Evolutionary conservation across 2,797 vertebrate genomes (phyloP).

Genomic region (Chloroceryle amazona): DNA sequence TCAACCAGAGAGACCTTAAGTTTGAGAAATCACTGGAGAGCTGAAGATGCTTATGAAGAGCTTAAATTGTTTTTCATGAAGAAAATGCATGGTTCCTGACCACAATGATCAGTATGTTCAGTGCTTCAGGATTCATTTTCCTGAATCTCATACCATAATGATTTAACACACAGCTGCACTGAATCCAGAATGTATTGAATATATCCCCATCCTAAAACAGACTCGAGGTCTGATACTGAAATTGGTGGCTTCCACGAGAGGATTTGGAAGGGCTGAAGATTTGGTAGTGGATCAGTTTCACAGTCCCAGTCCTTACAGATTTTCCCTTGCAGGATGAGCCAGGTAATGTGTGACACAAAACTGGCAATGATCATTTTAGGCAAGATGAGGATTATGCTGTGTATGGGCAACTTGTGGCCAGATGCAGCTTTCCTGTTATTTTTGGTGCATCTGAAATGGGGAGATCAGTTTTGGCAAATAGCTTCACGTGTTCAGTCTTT

Average conservation of each 20-base stretch:
- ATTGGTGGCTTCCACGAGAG: neutral
- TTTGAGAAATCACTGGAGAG: neutral
- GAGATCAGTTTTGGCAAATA: neutral
- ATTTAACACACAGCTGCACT: neutral
- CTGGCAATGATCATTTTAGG: neutral
- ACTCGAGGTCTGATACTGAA: neutral
- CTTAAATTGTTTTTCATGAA: neutral
- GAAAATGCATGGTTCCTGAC: neutral
- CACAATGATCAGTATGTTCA: neutral
- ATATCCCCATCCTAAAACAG: neutral
- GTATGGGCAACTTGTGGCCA: neutral
- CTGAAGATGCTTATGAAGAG: neutral
- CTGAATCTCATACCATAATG: neutral
- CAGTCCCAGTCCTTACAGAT: neutral
- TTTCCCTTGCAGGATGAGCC: neutral
- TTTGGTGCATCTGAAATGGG: neutral
- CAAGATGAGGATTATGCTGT: neutral
- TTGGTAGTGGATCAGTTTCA: neutral
- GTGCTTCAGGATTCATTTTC: neutral
- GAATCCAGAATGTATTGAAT: neutral
- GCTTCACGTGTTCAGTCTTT: neutral
- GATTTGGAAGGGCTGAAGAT: neutral
- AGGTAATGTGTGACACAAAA: neutral
- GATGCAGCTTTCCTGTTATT: neutral
- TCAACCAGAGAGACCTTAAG: neutral